Conservation (phyloP, 1,140 invertebrate species). For the Drosophila sucinea region DNA sequence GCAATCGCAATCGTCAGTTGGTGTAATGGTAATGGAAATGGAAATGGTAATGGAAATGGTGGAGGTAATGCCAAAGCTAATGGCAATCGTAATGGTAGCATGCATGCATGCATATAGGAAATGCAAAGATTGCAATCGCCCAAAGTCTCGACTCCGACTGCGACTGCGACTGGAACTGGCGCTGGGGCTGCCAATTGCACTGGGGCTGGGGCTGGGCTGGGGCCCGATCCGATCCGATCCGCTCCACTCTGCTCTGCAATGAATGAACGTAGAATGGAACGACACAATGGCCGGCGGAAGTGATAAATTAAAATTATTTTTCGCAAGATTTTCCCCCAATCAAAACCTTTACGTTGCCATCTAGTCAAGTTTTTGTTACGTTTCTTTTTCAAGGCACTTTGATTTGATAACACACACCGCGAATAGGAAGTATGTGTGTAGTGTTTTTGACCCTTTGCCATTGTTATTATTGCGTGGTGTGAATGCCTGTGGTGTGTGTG, state of each 20-base stretch:
- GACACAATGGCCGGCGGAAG: constrained; percentile 80
- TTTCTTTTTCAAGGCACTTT: constrained; percentile 54
- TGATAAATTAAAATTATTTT: constrained; percentile 83
- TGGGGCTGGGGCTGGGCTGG: neutral
- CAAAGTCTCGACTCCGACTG: constrained; percentile 26
- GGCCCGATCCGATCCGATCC: constrained; percentile 4
- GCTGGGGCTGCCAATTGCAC: neutral
- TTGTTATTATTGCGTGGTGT: constrained; percentile 22
- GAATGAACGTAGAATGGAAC: constrained; percentile 50
- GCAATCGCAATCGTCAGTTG: constrained; percentile 53
- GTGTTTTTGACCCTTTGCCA: neutral
- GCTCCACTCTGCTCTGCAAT: constrained; percentile 28
- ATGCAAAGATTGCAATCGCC: constrained; percentile 75
- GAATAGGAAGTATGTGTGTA: neutral
- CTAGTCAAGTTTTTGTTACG: constrained; percentile 30
- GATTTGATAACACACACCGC: constrained; percentile 71
- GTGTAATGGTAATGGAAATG: constrained; percentile 33
- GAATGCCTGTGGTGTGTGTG: constrained; percentile 33
- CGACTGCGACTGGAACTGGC: constrained; percentile 7
- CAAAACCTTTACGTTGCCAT: constrained; percentile 23
- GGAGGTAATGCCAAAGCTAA: constrained; percentile 43
- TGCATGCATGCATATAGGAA: constrained; percentile 79
- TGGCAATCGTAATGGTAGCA: constrained; percentile 69
- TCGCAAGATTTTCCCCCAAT: constrained; percentile 78
- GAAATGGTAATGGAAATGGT: constrained; percentile 48